phyloP scores from a whole-genome alignment of 2,797 vertebrate species.

The Etheostoma nigrum region DNA sequence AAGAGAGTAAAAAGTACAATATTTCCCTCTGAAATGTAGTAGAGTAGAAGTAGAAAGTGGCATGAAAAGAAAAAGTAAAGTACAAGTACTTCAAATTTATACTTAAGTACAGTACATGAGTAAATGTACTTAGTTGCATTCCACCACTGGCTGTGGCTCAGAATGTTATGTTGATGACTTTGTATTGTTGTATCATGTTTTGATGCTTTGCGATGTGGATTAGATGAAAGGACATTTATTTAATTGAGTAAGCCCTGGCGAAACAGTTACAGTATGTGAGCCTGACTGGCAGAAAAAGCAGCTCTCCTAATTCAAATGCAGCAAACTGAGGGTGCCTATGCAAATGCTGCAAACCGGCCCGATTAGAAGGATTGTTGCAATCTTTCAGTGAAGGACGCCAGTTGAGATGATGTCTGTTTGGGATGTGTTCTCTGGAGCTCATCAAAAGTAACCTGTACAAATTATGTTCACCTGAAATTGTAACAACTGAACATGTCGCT shows the following conservation, averaged over 20 bases:
- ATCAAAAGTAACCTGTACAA: neutral
- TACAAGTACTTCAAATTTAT: too few species aligned
- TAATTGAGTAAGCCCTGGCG: neutral
- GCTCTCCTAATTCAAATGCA: slow-evolving; percentile 31
- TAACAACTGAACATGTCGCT: too few species aligned
- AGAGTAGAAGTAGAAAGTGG: too few species aligned
- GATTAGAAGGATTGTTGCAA: slow-evolving; percentile 21
- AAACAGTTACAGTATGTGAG: slow-evolving; percentile 26
- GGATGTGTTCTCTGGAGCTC: slow-evolving; percentile 7
- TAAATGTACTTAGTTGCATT: too few species aligned
- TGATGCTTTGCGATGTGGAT: slow-evolving; percentile 23
- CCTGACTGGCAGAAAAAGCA: slow-evolving; percentile 17
- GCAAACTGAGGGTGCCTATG: slow-evolving; percentile 20
- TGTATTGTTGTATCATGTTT: slow-evolving; percentile 6
- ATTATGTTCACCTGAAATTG: neutral
- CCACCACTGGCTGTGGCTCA: neutral
- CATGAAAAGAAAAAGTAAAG: too few species aligned
- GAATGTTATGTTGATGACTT: neutral
- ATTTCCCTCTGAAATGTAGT: too few species aligned
- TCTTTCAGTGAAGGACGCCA: neutral
- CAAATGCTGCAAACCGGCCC: slow-evolving; percentile 13
- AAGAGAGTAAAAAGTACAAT: too few species aligned
- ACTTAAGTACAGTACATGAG: too few species aligned
- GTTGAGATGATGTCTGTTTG: slow-evolving; percentile 8
- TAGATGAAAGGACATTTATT: slow-evolving; percentile 26